Conservation (phyloP, 2,888 invertebrate genomes). For the Congeria kusceri region DNA sequence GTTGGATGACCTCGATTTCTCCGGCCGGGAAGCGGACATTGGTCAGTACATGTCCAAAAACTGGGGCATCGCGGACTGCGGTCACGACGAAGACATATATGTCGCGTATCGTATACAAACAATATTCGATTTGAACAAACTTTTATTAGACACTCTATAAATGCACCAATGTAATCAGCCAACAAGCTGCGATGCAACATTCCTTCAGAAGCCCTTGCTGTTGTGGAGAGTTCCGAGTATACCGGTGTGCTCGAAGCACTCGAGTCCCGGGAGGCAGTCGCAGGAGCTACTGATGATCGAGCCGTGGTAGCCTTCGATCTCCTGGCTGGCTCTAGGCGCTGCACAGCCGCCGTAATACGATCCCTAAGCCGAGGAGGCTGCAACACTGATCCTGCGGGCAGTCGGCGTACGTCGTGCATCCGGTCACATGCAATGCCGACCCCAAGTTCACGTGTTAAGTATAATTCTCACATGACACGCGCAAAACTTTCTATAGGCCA, state of each 20-base stretch:
- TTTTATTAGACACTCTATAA: too few relatives aligned
- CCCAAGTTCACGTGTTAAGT: too few relatives aligned
- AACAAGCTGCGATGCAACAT: too few relatives aligned
- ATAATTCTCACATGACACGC: too few relatives aligned
- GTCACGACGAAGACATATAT: conserved; percentile 57
- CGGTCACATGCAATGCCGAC: too few relatives aligned
- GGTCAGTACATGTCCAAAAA: conserved; percentile 53
- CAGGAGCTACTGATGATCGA: conserved; percentile 27
- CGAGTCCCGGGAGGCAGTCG: conserved; percentile 35
- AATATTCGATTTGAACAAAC: too few relatives aligned
- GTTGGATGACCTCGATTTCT: conserved; percentile 64
- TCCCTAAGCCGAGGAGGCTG: too few relatives aligned
- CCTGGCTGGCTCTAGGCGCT: conserved; percentile 29
- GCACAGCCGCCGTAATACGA: conserved; percentile 29
- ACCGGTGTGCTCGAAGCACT: conserved; percentile 37
- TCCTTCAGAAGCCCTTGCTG: conserved; percentile 34
- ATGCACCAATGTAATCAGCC: too few relatives aligned
- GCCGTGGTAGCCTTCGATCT: conserved; percentile 42
- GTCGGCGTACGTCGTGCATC: too few relatives aligned
- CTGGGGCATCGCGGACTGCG: conserved; percentile 60
- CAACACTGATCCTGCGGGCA: too few relatives aligned
- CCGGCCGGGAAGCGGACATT: conserved; percentile 59
- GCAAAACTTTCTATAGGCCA: too few relatives aligned
- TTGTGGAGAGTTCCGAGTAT: conserved; percentile 19
- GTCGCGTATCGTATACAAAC: too few relatives aligned